Evolutionary conservation across 2,888 invertebrate genomes (phyloP), one percentile per base, ranked within the genome.

Genomic region (Eretmocerus hayati): DNA sequence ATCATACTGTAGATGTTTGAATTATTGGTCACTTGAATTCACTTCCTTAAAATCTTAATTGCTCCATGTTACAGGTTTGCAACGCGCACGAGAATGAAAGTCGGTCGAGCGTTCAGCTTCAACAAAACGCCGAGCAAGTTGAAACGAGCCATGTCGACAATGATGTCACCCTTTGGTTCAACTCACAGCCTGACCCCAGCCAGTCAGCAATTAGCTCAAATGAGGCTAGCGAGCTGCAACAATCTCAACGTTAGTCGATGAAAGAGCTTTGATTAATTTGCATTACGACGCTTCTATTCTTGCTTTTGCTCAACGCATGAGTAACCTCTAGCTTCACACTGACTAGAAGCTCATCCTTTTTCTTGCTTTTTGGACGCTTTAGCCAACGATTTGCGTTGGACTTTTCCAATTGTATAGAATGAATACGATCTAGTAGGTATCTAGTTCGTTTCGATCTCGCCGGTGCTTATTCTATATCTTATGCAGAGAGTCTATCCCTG

Each of bases 61-160:
- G 26, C 26, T 26, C 26, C 11, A 11, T 26, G 26, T 58, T 62
- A 22, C 60, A 75, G 74, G 60, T 85, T 89, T 72, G 90, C 90
- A 35, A 83, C 87, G 53, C 80, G 86, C 62, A 89, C 90, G 46
- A 79, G 87, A 62, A 81, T 87, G 67, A 89, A 90, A 80, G 91
- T 95, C 59, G 91, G 91, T 44, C 82, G 95, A 59, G 94, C 94
- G 58, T 87, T 95, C 67, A 94, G 93, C 56, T 92, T 95, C 74
- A 93, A 91, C 74, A 91, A 92, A 75, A 94, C 95, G 22, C 94
- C 95, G 42, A 89, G 88, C 56, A 91, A 90, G 72, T 74, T 95
- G 62, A 93, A 93, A 74, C 81, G 94, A 49, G 93, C 94, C 23
- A 88, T 95, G 72, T 94, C 94, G 18, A 90, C 91, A 36, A 90